A percentile compares a stretch with the other conserved stretches of the same genome.
Evolutionary conservation across 2,888 invertebrate species (phyloP).

Genomic region (Eudemis profundana): DNA sequence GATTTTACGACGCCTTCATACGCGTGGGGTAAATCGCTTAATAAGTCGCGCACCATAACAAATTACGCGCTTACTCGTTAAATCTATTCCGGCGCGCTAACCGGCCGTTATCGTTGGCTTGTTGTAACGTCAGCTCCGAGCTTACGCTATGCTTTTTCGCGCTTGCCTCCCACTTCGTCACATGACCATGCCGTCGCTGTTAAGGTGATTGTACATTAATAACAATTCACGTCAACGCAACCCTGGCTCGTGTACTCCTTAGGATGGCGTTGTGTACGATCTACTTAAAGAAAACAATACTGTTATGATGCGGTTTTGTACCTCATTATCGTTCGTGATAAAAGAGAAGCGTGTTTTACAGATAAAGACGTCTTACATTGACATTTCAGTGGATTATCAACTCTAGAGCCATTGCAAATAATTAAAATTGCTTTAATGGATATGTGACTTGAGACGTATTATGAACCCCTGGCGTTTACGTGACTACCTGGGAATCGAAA

Average conservation of each 20-base stretch:
- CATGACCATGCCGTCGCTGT: conserved; percentile 59
- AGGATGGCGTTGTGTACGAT: no score
- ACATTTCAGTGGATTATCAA: no score
- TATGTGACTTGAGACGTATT: no score
- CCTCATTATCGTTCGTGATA: no score
- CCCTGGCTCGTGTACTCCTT: conserved; percentile 25
- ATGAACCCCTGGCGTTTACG: no score
- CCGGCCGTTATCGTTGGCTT: not conserved
- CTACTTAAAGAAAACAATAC: no score
- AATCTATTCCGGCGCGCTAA: conserved; percentile 10
- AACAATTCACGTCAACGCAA: not conserved
- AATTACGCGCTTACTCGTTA: conserved; percentile 6
- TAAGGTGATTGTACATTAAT: conserved; percentile 50
- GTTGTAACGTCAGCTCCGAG: conserved; percentile 19
- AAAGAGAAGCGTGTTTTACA: no score
- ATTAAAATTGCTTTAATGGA: no score
- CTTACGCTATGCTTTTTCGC: conserved; percentile 29
- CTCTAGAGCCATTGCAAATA: no score
- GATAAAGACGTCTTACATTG: no score
- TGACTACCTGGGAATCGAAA: no score
- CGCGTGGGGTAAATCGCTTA: not conserved
- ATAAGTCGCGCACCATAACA: conserved; percentile 9
- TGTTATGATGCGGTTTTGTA: no score
- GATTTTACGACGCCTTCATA: not conserved
- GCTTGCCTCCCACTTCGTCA: conserved; percentile 69